Base-by-base conservation (phyloP, 2,113 vertebrate genomes). In the Chrysochloris asiatica region DNA sequence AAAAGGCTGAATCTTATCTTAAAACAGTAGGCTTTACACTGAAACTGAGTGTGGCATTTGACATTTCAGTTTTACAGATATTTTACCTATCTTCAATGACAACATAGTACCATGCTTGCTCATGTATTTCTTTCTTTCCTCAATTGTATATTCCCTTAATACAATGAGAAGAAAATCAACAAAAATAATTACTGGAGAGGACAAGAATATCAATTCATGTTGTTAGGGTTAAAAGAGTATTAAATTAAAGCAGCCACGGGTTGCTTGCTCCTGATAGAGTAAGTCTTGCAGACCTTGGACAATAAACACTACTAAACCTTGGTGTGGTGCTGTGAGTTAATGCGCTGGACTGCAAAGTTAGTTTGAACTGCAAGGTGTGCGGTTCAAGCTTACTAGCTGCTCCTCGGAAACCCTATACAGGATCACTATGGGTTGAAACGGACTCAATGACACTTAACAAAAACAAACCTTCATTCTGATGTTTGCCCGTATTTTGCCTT, bases 161-260 rank as follows among this genome's bases (percentile, higher is more conserved):
- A 76, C 26, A 80, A 45, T 87, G 54, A 93, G 80, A 90, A 54
- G 47, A 83, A 94, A 94, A 92, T 72, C n/a, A 43, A 14, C 33
- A 83, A 81, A 93, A 50, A 30, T 43, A 69, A 45, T 79, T 50
- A 48, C 48, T 13, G 11, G 86, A 5, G 41, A 30, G 12, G 22
- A 90, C 30, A 88, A 59, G 69, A 84, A 63, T 50, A 36, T 63
- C 26, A 48, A 16, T n/a, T n/a, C 6, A 28, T 19, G 3, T 45
- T 79, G 3, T 26, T 80, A 26, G 45, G 22, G 47, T 48, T 2
- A 43, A 89, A 88, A 73, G 6, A 61, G 14, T 9, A 22, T 28
- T 4, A 38, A 48, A 47, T 30, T 19, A 80, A 90, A 84, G 54
- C 65, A 86, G 16, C 6, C 19, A 4, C 36, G n/a, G 4, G 5